phyloP scores from a whole-genome alignment of 2,113 vertebrate species.

The Takifugu bimaculatus region DNA sequence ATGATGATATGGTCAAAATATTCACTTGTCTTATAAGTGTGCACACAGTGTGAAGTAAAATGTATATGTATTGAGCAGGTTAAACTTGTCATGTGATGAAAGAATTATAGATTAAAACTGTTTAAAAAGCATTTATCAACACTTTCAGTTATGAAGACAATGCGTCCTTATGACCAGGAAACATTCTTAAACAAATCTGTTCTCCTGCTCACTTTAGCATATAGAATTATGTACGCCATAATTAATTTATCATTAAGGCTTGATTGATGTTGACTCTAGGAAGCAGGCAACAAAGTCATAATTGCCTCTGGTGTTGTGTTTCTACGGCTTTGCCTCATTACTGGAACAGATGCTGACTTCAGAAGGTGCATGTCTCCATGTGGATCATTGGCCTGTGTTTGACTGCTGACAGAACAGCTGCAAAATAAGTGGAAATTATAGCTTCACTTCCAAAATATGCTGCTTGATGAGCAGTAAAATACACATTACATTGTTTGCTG shows the following conservation, averaged over 20 bases:
- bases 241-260: slow-evolving; percentile 73
- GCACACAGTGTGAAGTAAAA: too few species aligned
- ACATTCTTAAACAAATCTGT: neutral
- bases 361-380: slow-evolving; percentile 28
- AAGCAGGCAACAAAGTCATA: slow-evolving; percentile 60
- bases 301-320: slow-evolving; percentile 65
- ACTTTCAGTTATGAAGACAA: slow-evolving; percentile 16
- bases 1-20: too few species aligned
- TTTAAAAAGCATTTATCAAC: slow-evolving; percentile 29
- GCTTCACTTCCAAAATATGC: too few species aligned
- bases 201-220: slow-evolving; percentile 49
- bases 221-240: slow-evolving; percentile 62
- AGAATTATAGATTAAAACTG: slow-evolving; percentile 4
- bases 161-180: neutral
- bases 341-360: slow-evolving; percentile 69
- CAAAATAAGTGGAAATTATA: neutral
- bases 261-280: slow-evolving; percentile 62
- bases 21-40: too few species aligned
- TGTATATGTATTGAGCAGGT: too few species aligned
- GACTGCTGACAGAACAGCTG: neutral
- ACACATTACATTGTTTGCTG: too few species aligned
- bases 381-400: slow-evolving; percentile 2
- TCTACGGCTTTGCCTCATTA: slow-evolving; percentile 58
- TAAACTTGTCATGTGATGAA: too few species aligned
- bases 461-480: too few species aligned